These are phyloP conservation scores for Charaxes varanes DNA, from an alignment of 1,140 invertebrate species.

Conservation along the genomic window DNA sequence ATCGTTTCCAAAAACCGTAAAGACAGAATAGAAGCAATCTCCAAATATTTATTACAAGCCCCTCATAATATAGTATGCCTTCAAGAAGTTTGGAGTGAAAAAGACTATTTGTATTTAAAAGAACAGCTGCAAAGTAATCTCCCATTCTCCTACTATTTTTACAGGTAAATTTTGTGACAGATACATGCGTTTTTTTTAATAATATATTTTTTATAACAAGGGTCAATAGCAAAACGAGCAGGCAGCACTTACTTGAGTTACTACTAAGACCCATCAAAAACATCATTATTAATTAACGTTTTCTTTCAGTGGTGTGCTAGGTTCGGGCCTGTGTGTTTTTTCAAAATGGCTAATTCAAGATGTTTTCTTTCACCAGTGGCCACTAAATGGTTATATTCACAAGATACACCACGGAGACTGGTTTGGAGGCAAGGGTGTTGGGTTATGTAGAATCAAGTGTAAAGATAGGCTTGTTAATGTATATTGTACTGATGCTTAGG, in stretches of 20 bases:
- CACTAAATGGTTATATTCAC: conserved; percentile 97
- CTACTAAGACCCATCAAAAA: no score
- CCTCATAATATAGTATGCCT: conserved; percentile 92
- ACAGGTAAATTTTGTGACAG: conserved; percentile 83
- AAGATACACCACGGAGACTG: conserved; percentile 98
- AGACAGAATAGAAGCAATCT: conserved; percentile 87
- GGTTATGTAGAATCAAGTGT: conserved; percentile 85
- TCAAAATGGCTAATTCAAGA: conserved; percentile 91
- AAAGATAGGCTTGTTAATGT: conserved; percentile 85
- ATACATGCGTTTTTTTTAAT: no score
- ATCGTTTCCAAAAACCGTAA: conserved; percentile 84
- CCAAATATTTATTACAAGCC: conserved; percentile 79
- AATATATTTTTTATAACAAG: no score
- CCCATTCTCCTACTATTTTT: conserved; percentile 94
- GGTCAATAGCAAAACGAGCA: no score
- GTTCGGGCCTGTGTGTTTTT: conserved; percentile 94
- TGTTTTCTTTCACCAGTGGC: conserved; percentile 93
- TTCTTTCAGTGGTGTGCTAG: conserved; percentile 86
- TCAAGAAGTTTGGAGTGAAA: conserved; percentile 92
- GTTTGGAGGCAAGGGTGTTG: conserved; percentile 98
- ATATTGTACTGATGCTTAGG: conserved; percentile 95
- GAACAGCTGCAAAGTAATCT: conserved; percentile 77
- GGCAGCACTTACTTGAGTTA: no score
- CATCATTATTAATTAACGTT: no score
- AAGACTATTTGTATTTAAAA: conserved; percentile 84